These are phyloP conservation scores for Eptesicus fuscus DNA, from an alignment of 2,113 vertebrate species.

Conservation along the genomic window DNA sequence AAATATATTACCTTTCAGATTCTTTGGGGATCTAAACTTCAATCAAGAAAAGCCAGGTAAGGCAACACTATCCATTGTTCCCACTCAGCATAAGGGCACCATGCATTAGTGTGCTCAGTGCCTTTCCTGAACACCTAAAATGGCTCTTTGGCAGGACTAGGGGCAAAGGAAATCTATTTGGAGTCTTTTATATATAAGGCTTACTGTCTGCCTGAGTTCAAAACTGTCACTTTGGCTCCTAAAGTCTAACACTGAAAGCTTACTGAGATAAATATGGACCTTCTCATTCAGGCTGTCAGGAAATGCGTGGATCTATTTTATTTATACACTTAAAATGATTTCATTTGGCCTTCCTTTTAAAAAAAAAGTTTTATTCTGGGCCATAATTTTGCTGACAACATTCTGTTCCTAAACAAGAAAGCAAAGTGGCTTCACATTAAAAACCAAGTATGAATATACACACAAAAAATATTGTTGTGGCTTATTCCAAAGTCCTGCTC, in stretches of 20 bases:
- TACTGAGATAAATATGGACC: conserved; percentile 67
- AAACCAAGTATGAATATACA: conserved; percentile 42
- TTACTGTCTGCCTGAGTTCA: conserved; percentile 63
- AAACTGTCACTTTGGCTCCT: conserved; percentile 69
- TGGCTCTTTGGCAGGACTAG: conserved; percentile 64
- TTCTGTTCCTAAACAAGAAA: conserved; percentile 53
- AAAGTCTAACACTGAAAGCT: conserved; percentile 67
- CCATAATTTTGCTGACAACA: conserved; percentile 67
- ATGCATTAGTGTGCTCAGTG: conserved; percentile 32
- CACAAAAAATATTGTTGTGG: not conserved
- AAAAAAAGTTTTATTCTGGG: conserved; percentile 57
- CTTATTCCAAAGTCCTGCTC: conserved; percentile 12
- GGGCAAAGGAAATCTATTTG: conserved; percentile 73
- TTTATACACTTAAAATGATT: conserved; percentile 71
- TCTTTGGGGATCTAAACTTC: conserved; percentile 48
- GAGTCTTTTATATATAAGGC: conserved; percentile 64
- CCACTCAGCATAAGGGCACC: conserved; percentile 51
- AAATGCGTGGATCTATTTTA: conserved; percentile 67
- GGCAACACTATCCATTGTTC: not conserved
- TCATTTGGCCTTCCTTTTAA: conserved; percentile 68
- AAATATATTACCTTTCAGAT: conserved; percentile 36
- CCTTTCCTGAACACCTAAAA: conserved; percentile 65
- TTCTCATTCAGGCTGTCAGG: conserved; percentile 69
- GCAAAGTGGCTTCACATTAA: conserved; percentile 41
- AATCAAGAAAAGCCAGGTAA: conserved; percentile 42